Evolutionary conservation across 1,140 invertebrate genomes (phyloP).

Genomic region (Pogonus chalceus): DNA sequence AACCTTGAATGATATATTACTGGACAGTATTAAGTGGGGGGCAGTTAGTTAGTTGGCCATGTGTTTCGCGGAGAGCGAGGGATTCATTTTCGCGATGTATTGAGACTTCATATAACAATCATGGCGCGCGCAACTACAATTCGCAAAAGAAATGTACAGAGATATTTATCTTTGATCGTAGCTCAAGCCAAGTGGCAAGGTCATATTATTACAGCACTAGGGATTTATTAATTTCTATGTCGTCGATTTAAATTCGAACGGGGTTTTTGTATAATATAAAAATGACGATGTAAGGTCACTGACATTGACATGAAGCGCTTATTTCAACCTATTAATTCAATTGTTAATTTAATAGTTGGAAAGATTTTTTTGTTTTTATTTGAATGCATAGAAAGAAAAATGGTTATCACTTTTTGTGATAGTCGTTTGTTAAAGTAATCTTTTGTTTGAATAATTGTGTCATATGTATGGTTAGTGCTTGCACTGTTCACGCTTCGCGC

Average conservation of each 20-base stretch:
- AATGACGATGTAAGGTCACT: neutral
- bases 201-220: constrained; percentile 20
- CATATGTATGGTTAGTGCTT: constrained; percentile 19
- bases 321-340: no score
- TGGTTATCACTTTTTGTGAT: constrained; percentile 25
- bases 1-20: constrained; percentile 19
- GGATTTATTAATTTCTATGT: no score
- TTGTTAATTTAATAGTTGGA: no score
- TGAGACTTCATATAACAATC: constrained; percentile 8
- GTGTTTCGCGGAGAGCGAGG: neutral
- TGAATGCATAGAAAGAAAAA: no score
- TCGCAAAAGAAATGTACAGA: constrained; percentile 9
- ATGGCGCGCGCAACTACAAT: neutral
- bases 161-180: constrained; percentile 4
- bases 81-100: no score
- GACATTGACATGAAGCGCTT: neutral
- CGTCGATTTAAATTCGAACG: constrained; percentile 11
- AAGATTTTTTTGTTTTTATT: no score
- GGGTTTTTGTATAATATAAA: no score
- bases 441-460: no score
- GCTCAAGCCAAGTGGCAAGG: constrained; percentile 14
- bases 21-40: constrained; percentile 7
- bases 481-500: constrained; percentile 24
- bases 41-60: no score
- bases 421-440: no score